These are phyloP conservation scores for Drosophila helvetica DNA, from an alignment of 2,888 invertebrate species.

Conservation along the genomic window DNA sequence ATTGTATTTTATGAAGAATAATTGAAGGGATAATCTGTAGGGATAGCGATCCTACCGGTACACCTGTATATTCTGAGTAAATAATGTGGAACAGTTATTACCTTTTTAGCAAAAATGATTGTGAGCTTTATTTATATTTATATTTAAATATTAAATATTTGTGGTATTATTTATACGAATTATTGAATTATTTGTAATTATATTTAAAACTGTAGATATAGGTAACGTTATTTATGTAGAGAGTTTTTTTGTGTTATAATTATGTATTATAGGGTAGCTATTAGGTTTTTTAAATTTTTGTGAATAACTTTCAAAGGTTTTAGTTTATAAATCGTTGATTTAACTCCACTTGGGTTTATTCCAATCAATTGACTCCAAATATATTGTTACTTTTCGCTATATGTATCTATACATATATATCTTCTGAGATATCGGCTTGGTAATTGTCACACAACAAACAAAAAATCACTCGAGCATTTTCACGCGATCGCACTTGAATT, in stretches of 20 bases:
- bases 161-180: conserved; percentile 3
- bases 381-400: conserved; percentile 31
- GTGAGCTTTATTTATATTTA: neutral
- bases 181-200: conserved; percentile 10
- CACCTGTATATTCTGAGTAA: neutral
- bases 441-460: conserved; percentile 60
- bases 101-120: conserved; percentile 17
- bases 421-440: conserved; percentile 26
- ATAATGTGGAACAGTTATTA: conserved; percentile 1
- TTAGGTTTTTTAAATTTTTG: conserved; percentile 7
- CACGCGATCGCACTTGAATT: conserved; percentile 49
- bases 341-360: conserved; percentile 14
- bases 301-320: conserved; percentile 3
- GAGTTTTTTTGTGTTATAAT: neutral
- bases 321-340: conserved; percentile 1
- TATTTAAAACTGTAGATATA: neutral
- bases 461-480: conserved; percentile 60
- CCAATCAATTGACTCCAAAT: conserved; percentile 17
- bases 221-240: neutral
- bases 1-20: neutral
- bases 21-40: neutral
- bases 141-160: conserved; percentile 16
- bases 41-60: too few relatives aligned
- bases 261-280: neutral
- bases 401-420: neutral